phyloP scores from a whole-genome alignment of 2,797 vertebrate genomes.

The Acanthurus lineatus region DNA sequence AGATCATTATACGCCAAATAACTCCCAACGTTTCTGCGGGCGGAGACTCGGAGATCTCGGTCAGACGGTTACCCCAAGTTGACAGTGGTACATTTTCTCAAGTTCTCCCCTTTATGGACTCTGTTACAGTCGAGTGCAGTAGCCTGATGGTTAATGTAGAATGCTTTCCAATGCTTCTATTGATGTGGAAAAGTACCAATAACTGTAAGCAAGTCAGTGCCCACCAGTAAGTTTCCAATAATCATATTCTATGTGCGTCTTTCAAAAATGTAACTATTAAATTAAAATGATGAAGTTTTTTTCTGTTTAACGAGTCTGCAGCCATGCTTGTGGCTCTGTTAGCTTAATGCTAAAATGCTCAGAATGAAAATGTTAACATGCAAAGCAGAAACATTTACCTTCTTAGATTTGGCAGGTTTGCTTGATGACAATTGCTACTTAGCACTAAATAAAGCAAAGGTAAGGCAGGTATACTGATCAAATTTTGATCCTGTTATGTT shows the following conservation, averaged over 20 bases:
- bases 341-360: constrained; percentile 5
- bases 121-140: constrained; percentile 49
- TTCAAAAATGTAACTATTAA: constrained; percentile 16
- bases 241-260: constrained; percentile 21
- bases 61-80: constrained; percentile 64
- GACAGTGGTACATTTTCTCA: constrained; percentile 62
- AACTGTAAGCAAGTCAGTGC: constrained; percentile 35
- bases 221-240: constrained; percentile 43
- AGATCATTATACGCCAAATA: constrained; percentile 73
- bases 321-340: not conserved
- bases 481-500: not conserved
- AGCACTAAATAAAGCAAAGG: not conserved
- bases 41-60: constrained; percentile 56
- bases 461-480: no score
- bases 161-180: constrained; percentile 39
- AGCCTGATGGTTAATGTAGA: constrained; percentile 33
- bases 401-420: not conserved
- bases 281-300: constrained; percentile 27
- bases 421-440: not conserved
- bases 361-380: not conserved
- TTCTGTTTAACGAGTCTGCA: not conserved
- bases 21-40: constrained; percentile 69
- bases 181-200: constrained; percentile 59
- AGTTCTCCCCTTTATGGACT: constrained; percentile 52
- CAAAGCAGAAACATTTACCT: not conserved